phyloP scores from a whole-genome alignment of 2,888 invertebrate species.

The Acleris laterana region DNA sequence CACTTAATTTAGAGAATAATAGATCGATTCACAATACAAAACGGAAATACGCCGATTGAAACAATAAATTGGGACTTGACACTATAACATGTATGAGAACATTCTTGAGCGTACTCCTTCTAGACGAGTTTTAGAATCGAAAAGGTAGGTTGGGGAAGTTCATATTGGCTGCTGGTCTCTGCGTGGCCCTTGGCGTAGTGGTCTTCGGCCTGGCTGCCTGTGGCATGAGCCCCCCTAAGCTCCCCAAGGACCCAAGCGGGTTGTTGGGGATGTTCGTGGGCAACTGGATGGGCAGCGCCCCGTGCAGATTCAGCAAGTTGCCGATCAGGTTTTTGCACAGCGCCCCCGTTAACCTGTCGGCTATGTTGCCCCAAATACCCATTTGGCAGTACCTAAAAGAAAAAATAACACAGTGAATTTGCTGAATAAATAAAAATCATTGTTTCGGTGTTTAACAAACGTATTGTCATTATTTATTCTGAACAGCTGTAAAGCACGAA shows the following conservation, averaged over 20 bases:
- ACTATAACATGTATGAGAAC: neutral
- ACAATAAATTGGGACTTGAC: too few relatives aligned
- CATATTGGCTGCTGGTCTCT: neutral
- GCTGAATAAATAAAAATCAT: too few relatives aligned
- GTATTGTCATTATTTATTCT: too few relatives aligned
- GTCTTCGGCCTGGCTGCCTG: constrained; percentile 16
- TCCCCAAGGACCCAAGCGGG: constrained; percentile 6
- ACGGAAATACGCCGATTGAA: too few relatives aligned
- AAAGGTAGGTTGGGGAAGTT: constrained; percentile 26
- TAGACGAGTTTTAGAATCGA: constrained; percentile 6
- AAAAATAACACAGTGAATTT: neutral
- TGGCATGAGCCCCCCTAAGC: constrained; percentile 15
- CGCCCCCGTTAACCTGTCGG: constrained; percentile 81
- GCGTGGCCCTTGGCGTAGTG: neutral
- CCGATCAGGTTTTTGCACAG: constrained; percentile 78
- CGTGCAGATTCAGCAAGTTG: constrained; percentile 58
- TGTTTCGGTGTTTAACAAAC: too few relatives aligned
- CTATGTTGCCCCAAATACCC: constrained; percentile 87
- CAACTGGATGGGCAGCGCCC: constrained; percentile 41
- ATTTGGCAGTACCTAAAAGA: constrained; percentile 86
- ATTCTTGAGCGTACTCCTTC: neutral
- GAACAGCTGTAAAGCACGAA: too few relatives aligned
- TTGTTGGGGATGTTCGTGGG: constrained; percentile 19
- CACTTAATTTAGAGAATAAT: too few relatives aligned
- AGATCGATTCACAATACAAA: too few relatives aligned